Evolutionary conservation across 1,140 invertebrate species (phyloP).

Genomic region (Ips typographus): DNA sequence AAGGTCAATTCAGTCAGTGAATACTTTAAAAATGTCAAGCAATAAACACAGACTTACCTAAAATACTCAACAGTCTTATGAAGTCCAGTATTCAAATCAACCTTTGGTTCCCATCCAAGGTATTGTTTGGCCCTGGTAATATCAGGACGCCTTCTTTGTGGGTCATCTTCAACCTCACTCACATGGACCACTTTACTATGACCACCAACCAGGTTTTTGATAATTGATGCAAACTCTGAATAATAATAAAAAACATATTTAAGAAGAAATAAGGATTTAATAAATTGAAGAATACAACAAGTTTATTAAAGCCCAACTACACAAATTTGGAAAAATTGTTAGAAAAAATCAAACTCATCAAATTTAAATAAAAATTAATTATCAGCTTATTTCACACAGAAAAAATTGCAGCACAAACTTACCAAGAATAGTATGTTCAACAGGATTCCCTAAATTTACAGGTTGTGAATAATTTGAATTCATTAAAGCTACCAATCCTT

Average conservation of each 20-base stretch:
- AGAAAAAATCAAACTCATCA: background rate
- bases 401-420: constrained; percentile 40
- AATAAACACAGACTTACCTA: constrained; percentile 47
- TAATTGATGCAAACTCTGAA: constrained; percentile 91
- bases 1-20: no score
- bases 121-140: constrained; percentile 84
- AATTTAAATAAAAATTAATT: background rate
- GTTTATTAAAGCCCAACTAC: no score
- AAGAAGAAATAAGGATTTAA: constrained; percentile 1
- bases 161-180: constrained; percentile 91
- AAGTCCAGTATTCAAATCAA: constrained; percentile 78
- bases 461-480: constrained; percentile 90
- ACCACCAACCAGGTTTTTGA: constrained; percentile 83
- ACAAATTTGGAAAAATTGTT: no score
- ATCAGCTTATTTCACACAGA: no score
- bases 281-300: no score
- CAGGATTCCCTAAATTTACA: constrained; percentile 97
- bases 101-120: constrained; percentile 93
- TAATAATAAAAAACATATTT: constrained; percentile 6
- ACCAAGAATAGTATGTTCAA: constrained; percentile 95
- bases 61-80: constrained; percentile 92
- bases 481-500: constrained; percentile 93
- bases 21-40: background rate
- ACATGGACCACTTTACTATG: constrained; percentile 80
- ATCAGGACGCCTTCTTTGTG: constrained; percentile 89